Evolutionary conservation across 2,113 vertebrate genomes (phyloP), one percentile per base, ranked within the genome.

Genomic region (Chloropsis cyanopogon): DNA sequence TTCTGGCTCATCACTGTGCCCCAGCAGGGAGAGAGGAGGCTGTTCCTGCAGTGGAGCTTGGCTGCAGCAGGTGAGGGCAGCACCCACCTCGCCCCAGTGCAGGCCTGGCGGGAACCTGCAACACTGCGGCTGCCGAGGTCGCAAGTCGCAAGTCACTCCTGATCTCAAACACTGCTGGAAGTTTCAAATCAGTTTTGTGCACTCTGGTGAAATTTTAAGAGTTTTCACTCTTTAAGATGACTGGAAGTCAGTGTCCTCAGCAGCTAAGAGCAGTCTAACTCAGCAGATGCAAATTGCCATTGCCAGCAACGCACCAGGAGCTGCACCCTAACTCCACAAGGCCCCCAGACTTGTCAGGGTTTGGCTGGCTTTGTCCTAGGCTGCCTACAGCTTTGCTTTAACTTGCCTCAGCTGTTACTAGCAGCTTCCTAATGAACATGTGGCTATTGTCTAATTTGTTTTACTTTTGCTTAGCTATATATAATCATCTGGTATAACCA

Each of bases 81-180:
- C 6, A 31, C 14, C 23, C 35, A 44, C 31, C 46, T 28, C 0
- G 14, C 9, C 35, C 29, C 3, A 0, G 21, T 4, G 16, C 22
- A 10, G 5, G 14, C 8, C 8, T 0, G 0, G 6, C 12, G 33
- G 35, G 33, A 80, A 22, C 14, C 28, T n/a, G 12, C 2, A 5
- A 11, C 19, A 21, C 12, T 0, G 0, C 0, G 0, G 9, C 5
- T 33, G 5, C 15, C 0, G 0, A 71, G 24, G 21, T 44, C 0
- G 0, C 33, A 76, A 17, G 41, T 59, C 20, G 14, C 15, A 26
- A 14, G 15, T 47, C 23, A 15, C 7, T 33, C 19, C 19, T 24
- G 16, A 49, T 37, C 65, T 78, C 52, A 57, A 64, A 65, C 37
- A n/a, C 15, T 15, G 11, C 7, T 47, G 41, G 21, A 57, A 29